Evolutionary conservation across 2,797 vertebrate genomes (phyloP).

Genomic region (Pipistrellus kuhlii): DNA sequence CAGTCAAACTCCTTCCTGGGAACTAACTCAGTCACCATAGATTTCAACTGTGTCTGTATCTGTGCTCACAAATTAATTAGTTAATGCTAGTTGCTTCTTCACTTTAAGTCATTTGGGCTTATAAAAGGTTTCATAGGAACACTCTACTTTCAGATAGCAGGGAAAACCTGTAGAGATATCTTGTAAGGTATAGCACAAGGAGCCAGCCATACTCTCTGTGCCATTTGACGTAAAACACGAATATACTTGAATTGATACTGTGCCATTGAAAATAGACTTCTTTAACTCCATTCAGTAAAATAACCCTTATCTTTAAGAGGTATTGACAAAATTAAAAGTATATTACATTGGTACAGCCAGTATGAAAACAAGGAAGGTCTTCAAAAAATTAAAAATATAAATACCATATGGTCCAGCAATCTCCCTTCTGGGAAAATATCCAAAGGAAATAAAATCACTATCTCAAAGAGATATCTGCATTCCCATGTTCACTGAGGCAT

Average conservation of each 20-base stretch:
- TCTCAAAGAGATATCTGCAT: neutral
- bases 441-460: slow-evolving; percentile 1
- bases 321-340: neutral
- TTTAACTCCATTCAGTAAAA: neutral
- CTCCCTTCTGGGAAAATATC: neutral
- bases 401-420: neutral
- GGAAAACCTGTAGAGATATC: neutral
- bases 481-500: neutral
- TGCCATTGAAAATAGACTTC: neutral
- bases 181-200: neutral
- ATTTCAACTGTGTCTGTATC: neutral
- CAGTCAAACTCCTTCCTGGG: neutral
- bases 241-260: neutral
- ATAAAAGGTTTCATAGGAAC: neutral
- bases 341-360: neutral
- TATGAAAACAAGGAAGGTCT: neutral
- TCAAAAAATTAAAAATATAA: neutral
- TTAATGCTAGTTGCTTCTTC: neutral
- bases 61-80: neutral
- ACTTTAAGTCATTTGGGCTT: neutral
- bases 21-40: neutral
- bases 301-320: neutral
- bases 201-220: neutral
- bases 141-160: neutral
- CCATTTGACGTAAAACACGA: slow-evolving; percentile 24